Base-by-base conservation (phyloP, 2,113 vertebrate species). In the Picathartes gymnocephalus region DNA sequence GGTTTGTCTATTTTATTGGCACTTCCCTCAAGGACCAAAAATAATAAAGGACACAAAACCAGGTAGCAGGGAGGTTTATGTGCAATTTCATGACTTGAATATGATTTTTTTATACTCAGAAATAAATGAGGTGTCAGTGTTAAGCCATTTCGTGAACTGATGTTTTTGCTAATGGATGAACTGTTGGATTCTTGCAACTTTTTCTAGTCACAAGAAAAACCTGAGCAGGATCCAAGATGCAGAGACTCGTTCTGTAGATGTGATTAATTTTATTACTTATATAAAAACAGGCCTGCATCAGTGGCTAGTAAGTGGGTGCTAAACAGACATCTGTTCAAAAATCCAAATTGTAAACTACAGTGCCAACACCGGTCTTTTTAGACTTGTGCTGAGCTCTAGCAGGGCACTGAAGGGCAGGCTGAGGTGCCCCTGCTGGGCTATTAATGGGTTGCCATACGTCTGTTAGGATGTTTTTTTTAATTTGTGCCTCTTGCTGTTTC, bases 401-500 rank as follows among this genome's bases (percentile, higher is more conserved):
- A 42, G 83, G 72, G 64, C 47, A 33, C 51, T 7, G 50, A 72
- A 83, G n/a, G 51, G 72, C 82, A 89, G 62, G 51, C 11, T 80
- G 42, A 31, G 2, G 0, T 72, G 61, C 21, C 72, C 54, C 39
- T 78, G 27, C 50, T 58, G 35, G 78, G 12, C 82, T 57, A 6
- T 66, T 72, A 92, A 60, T 72, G 35, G 39, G 31, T 64, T 96
- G 72, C 81, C 80, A 62, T 68, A 51, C 6, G 0, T 61, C 62
- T 91, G 28, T 25, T 90, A 27, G 40, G 17, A 68, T 70, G 2
- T 33, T 39, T 35, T 70, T 31, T 56, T 40, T 6, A 50, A 58
- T 81, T 86, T 79, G 35, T 60, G 27, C 24, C 62, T 88, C 68
- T 89, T 79, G 68, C 86, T 92, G 79, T 86, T 95, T 81, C 86